These are phyloP conservation scores for Daktulosphaira vitifoliae DNA, from an alignment of 1,140 invertebrate species.

Conservation along the genomic window DNA sequence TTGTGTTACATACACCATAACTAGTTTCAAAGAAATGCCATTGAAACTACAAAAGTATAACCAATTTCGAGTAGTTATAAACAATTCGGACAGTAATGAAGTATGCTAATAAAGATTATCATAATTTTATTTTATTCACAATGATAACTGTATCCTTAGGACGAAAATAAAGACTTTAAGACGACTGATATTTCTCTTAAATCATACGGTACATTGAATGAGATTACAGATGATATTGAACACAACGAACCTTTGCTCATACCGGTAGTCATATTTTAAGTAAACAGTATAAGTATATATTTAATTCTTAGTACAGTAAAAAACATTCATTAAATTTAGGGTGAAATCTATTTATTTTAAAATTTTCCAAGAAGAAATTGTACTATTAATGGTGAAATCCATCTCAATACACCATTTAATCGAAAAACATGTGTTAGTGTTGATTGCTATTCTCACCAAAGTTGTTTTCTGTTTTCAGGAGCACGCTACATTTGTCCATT, in stretches of 20 bases:
- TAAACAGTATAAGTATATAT: too few species aligned
- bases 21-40: constrained; percentile 81
- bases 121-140: not conserved
- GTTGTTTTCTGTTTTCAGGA: not conserved
- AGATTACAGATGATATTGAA: not conserved
- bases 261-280: constrained; percentile 5
- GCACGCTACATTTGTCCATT: constrained; percentile 50
- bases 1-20: constrained; percentile 70
- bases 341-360: too few species aligned
- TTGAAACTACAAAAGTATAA: constrained; percentile 47
- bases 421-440: too few species aligned
- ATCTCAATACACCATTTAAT: too few species aligned
- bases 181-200: not conserved
- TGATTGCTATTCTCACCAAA: too few species aligned
- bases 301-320: too few species aligned
- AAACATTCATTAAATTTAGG: too few species aligned
- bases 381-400: too few species aligned
- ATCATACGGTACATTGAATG: constrained; percentile 13
- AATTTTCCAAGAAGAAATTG: too few species aligned
- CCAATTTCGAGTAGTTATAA: constrained; percentile 15
- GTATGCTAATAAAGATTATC: not conserved
- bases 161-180: not conserved
- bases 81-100: not conserved
- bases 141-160: not conserved
- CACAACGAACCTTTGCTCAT: constrained; percentile 1